Base-by-base conservation (phyloP, 1,140 invertebrate genomes). In the Oryctes rhinoceros region DNA sequence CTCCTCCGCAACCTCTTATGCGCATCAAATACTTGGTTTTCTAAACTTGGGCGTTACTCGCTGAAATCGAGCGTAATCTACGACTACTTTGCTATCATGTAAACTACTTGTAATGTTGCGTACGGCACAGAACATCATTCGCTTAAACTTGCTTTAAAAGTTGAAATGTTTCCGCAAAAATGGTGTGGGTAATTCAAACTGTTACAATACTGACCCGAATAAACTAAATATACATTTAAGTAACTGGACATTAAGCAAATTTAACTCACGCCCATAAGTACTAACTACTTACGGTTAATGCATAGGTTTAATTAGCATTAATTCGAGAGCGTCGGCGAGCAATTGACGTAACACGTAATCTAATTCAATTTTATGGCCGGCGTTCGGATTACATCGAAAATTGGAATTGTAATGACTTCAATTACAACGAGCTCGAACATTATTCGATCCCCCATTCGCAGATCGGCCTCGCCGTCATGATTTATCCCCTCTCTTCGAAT, bases 401-500 rank as follows among this genome's bases (percentile, higher is more conserved):
- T 71, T 71, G 24, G 65, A 71, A 71, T 35, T 71, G 65, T 71
- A 71, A 71, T 37, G 65, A 71, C 65, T 71, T 20, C 65, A 71
- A 71, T 71, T 71, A 71, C 65, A 71, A 30, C 9, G 11, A 15
- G 65, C 39, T 30, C 39, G 65, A 71, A 71, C 65, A 30, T 71
- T 71, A 59, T 59, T 59, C 53, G 15, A 59, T 53, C 49, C 11
- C 11, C 49, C n/a, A 6, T 53, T 11, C 49, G n/a, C 24, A 53
- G 49, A 30, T 30, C 24, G 24, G 24, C 39, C 39, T 44, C 39
- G 39, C 53, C 18, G 39, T n/a, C 18, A 59, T n/a, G 53, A n/a
- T n/a, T 59, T 18, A 59, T 59, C 18, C 53, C 18, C 53, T 15
- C 53, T 6, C 15, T 2, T 30, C 24, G 65, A 71, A 71, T 71